Conservation (phyloP, 1,140 invertebrate genomes). For the Panagrolaimus sp. region DNA sequence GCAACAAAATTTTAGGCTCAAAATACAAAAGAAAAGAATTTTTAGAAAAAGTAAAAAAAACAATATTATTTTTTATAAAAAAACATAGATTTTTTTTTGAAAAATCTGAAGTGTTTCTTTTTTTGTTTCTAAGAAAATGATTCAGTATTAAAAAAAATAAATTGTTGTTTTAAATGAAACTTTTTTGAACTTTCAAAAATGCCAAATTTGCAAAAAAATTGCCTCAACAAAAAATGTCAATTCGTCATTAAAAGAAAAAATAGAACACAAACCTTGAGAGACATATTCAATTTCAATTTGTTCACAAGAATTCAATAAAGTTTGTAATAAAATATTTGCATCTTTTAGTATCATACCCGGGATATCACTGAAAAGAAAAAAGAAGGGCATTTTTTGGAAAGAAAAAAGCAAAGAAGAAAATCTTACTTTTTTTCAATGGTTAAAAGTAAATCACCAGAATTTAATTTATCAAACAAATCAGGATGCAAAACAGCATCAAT, state of each 20-base stretch:
- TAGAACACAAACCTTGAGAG: conserved; percentile 33
- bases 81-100: too few species aligned
- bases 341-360: conserved; percentile 30
- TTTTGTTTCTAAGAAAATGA: too few species aligned
- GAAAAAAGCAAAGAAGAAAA: not conserved
- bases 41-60: too few species aligned
- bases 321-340: conserved; percentile 23
- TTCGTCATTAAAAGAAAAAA: too few species aligned
- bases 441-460: conserved; percentile 35
- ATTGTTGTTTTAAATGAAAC: too few species aligned
- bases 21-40: too few species aligned
- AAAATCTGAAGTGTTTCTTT: too few species aligned
- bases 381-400: conserved; percentile 23
- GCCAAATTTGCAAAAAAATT: too few species aligned
- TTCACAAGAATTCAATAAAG: conserved; percentile 20
- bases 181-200: not conserved
- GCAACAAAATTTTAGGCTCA: too few species aligned
- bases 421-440: conserved; percentile 35
- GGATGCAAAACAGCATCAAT: conserved; percentile 25
- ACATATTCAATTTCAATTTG: conserved; percentile 30
- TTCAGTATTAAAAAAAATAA: too few species aligned
- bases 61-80: too few species aligned
- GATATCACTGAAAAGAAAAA: conserved; percentile 29
- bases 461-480: conserved; percentile 24
- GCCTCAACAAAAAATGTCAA: too few species aligned